These are phyloP conservation scores for Goniozus legneri DNA, from an alignment of 1,140 invertebrate species.

Conservation along the genomic window DNA sequence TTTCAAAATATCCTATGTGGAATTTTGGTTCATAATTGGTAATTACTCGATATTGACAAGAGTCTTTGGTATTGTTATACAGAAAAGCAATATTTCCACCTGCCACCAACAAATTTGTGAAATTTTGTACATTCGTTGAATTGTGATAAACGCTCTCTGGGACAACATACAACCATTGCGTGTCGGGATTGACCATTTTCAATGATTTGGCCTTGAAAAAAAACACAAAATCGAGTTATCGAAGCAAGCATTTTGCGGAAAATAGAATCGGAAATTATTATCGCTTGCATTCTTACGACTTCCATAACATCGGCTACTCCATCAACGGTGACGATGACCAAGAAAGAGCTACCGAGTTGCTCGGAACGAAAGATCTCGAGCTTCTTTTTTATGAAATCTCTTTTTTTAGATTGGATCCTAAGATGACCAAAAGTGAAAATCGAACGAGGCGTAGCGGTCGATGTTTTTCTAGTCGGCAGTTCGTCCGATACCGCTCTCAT, in stretches of 20 bases:
- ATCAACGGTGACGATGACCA: slow-evolving; percentile 45
- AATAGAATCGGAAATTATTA: slow-evolving; percentile 1
- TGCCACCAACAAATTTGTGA: slow-evolving; percentile 63
- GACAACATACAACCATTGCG: slow-evolving; percentile 78
- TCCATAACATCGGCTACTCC: slow-evolving; percentile 61
- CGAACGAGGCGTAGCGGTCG: slow-evolving; percentile 52
- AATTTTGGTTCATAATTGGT: no score
- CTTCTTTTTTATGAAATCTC: slow-evolving; percentile 52
- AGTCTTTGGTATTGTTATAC: slow-evolving; percentile 69
- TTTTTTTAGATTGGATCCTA: slow-evolving; percentile 49
- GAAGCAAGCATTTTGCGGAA: no score
- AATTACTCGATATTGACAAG: no score
- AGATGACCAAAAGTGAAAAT: slow-evolving; percentile 58
- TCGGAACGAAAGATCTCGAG: slow-evolving; percentile 51
- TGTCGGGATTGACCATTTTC: slow-evolving; percentile 64
- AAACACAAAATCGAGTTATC: not conserved
- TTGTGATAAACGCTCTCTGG: slow-evolving; percentile 55
- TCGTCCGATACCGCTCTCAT: slow-evolving; percentile 56
- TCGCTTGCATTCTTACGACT: slow-evolving; percentile 40
- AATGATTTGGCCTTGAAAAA: slow-evolving; percentile 59
- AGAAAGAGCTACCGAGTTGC: slow-evolving; percentile 42
- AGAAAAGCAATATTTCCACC: slow-evolving; percentile 82
- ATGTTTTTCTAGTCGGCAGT: slow-evolving; percentile 44
- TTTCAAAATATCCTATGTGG: no score
- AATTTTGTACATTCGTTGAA: slow-evolving; percentile 53